Conservation (phyloP, 2,888 invertebrate species). For the Pyrocoelia pectoralis region DNA sequence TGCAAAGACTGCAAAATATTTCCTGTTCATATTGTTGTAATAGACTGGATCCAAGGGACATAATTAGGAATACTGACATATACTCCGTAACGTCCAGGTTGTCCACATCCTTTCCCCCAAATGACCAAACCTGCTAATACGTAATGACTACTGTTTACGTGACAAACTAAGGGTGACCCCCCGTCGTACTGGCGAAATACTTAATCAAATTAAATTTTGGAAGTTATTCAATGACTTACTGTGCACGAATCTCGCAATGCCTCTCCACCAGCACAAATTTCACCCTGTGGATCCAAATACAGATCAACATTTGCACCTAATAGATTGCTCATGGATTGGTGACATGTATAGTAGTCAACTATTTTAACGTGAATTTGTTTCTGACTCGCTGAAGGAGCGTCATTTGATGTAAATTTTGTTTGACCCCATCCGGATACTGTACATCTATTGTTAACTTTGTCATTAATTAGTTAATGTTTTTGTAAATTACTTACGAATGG, state of each 20-base stretch:
- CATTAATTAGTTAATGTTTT: neutral
- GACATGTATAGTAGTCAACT: slow-evolving; percentile 63
- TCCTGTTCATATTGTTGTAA: slow-evolving; percentile 7
- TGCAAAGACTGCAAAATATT: no score
- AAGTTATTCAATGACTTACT: slow-evolving; percentile 41
- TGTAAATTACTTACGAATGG: slow-evolving; percentile 41
- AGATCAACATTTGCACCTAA: slow-evolving; percentile 49
- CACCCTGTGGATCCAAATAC: slow-evolving; percentile 51
- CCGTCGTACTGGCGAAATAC: slow-evolving; percentile 73
- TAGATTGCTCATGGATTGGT: slow-evolving; percentile 47
- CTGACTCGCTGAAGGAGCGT: slow-evolving; percentile 65
- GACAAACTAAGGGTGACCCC: slow-evolving; percentile 75
- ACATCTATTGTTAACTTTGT: slow-evolving; percentile 58
- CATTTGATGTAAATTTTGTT: slow-evolving; percentile 67
- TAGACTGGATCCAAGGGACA: slow-evolving; percentile 70
- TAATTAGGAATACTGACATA: slow-evolving; percentile 78
- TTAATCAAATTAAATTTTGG: slow-evolving; percentile 6
- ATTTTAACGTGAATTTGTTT: slow-evolving; percentile 81
- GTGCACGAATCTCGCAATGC: slow-evolving; percentile 52
- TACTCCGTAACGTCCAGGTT: slow-evolving; percentile 75
- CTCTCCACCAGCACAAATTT: slow-evolving; percentile 56
- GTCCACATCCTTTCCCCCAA: slow-evolving; percentile 80
- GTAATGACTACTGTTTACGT: slow-evolving; percentile 62
- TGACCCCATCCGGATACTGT: slow-evolving; percentile 90
- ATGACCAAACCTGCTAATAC: slow-evolving; percentile 73